Percentiles rank a stretch among this genome's conserved stretches.
Evolutionary conservation across 53 echinoderm and acorn worm species (phyloP).

Genomic region (Holothuria leucospilota): DNA sequence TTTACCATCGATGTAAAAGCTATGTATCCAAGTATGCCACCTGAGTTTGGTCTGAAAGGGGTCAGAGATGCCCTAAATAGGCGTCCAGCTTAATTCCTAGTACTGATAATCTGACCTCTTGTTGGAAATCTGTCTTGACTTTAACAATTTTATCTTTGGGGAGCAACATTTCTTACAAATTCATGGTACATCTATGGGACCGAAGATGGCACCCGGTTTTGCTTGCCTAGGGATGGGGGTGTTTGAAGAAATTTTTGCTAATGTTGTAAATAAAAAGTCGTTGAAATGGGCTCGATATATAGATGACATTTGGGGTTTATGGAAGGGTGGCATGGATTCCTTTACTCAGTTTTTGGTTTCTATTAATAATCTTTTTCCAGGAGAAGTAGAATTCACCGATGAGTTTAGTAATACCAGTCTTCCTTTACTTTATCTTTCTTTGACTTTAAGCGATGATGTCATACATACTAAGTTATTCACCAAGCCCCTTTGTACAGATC

Average conservation of each 20-base stretch:
- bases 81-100: no score
- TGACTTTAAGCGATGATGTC: not conserved
- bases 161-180: no score
- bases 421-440: not conserved
- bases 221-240: constrained; percentile 25
- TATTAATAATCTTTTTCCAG: not conserved
- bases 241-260: no score
- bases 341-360: no score
- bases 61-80: no score
- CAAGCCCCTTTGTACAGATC: no score
- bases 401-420: not conserved
- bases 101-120: not conserved
- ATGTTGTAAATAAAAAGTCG: no score
- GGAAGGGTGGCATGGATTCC: not conserved
- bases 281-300: no score
- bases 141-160: no score
- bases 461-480: no score
- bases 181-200: no score
- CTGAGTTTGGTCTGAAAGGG: not conserved
- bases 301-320: constrained; percentile 20
- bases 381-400: not conserved
- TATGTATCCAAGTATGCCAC: constrained; percentile 1
- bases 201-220: constrained; percentile 24
- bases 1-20: no score
- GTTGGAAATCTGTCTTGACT: constrained; percentile 6